These are phyloP conservation scores for Palythoa grandiflora DNA, from an alignment of 92 coral and sea anemone genomes.

Conservation along the genomic window DNA sequence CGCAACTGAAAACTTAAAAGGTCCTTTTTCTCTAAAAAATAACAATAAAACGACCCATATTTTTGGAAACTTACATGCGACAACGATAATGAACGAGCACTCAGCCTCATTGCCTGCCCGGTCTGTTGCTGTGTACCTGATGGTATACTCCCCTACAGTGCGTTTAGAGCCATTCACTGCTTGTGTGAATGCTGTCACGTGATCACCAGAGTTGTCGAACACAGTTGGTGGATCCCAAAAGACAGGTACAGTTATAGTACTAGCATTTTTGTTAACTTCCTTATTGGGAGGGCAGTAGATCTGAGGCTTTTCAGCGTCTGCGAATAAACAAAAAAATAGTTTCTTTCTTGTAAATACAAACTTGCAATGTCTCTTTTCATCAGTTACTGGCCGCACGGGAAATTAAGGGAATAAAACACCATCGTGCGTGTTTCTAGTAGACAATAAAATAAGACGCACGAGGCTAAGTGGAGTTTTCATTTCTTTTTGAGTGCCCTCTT, in stretches of 20 bases:
- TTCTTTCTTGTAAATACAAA: not conserved
- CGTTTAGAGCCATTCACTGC: slow-evolving; percentile 80
- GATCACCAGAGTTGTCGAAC: slow-evolving; percentile 82
- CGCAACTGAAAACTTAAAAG: no score
- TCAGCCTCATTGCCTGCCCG: slow-evolving; percentile 59
- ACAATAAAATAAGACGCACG: no score
- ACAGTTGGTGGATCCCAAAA: slow-evolving; percentile 80
- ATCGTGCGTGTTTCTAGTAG: no score
- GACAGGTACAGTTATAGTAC: slow-evolving; percentile 45
- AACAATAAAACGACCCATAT: not conserved
- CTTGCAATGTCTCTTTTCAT: not conserved
- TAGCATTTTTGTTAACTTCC: slow-evolving; percentile 58
- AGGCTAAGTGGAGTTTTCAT: no score
- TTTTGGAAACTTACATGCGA: slow-evolving; percentile 73
- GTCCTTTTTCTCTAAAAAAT: not conserved
- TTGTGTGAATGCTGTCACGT: slow-evolving; percentile 71
- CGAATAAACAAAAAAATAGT: not conserved
- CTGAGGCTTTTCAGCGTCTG: slow-evolving; percentile 87
- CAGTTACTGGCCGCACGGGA: no score
- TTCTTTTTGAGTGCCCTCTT: no score
- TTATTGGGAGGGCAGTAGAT: slow-evolving; percentile 81
- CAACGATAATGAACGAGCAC: slow-evolving; percentile 77
- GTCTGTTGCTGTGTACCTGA: slow-evolving; percentile 85
- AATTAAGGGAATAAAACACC: no score
- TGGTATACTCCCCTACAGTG: slow-evolving; percentile 65